Evolutionary conservation across 2,797 vertebrate genomes (phyloP).

Genomic region (Rhinoraja longicauda): DNA sequence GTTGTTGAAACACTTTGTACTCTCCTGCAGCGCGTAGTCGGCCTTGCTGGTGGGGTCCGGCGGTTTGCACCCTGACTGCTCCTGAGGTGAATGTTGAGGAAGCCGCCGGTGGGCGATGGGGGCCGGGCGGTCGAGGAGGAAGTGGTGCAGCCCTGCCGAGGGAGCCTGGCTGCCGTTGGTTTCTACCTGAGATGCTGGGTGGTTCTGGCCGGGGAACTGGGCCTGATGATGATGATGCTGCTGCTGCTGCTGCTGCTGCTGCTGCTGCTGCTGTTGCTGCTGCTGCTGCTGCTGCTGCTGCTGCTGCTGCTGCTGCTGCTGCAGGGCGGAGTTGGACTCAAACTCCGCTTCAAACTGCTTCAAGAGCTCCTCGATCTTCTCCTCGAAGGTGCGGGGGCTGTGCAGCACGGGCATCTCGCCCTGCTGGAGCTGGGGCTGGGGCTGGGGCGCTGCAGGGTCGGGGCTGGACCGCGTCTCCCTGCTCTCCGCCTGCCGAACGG

Average conservation of each 20-base stretch:
- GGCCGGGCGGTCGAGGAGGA: constrained; percentile 42
- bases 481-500: constrained; percentile 37
- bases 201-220: constrained; percentile 50
- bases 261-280: too few species aligned
- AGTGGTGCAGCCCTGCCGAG: constrained; percentile 45
- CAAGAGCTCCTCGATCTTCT: constrained; percentile 90
- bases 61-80: not conserved
- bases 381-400: constrained; percentile 68
- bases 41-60: not conserved
- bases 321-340: constrained; percentile 62
- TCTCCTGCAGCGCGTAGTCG: not conserved
- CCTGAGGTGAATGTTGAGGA: not conserved
- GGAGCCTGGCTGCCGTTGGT: constrained; percentile 47
- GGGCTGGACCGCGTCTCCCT: constrained; percentile 38
- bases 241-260: too few species aligned
- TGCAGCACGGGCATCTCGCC: not conserved
- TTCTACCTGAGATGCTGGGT: constrained; percentile 49
- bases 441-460: not conserved
- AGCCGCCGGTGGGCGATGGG: not conserved
- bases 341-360: constrained; percentile 94
- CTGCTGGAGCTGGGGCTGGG: not conserved
- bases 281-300: too few species aligned
- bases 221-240: constrained; percentile 46
- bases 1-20: not conserved
- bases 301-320: too few species aligned